Base-by-base conservation (phyloP, 1,140 invertebrate species). In the Bathynomus jamesi region DNA sequence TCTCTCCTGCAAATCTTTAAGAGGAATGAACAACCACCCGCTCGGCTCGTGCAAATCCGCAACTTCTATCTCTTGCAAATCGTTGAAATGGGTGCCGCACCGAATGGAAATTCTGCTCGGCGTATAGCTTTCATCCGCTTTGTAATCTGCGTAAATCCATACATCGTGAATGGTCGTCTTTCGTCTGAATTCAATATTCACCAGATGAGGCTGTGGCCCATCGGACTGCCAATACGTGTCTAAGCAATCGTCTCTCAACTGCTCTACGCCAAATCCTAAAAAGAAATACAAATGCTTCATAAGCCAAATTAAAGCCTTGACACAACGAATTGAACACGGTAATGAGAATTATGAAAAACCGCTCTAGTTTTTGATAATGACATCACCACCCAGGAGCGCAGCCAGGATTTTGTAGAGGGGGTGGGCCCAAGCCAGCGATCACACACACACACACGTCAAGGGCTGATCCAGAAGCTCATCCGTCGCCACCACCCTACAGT, bases 171-270 rank as follows among this genome's bases (percentile, higher is more conserved):
- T 90, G 40, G 94, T 95, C 0, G 94, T 99, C 84, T 99, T 98
- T 78, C 91, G 87, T 76, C 92, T 89, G 82, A 99, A 99, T 80
- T 99, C 95, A 76, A 99, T 96, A 80, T 98, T 99, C 0, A 99
- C 94, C 74, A 98, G 84, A 83, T 99, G 97, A 5, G 97, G 97
- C 71, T 99, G 86, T 78, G 97, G 95, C 0, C 97, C 97, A 84
- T 99, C 97, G 0, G 96, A 98, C 81, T 99, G 97, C 97, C 97
- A 99, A 82, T 98, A 99, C 0, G 95, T 98, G 77, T 99, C 96
- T 79, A 93, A 89, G 67, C 92, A 91, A 82, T 96, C 92, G 82
- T 99, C 96, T 75, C 95, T 83, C 25, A 99, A 82, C 81, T 99
- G 96, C 80, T 99, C 95, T 13, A 99, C 96, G 28, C 97, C 97